Base-by-base conservation (phyloP, 2,113 vertebrate species). In the Smithornis capensis region DNA sequence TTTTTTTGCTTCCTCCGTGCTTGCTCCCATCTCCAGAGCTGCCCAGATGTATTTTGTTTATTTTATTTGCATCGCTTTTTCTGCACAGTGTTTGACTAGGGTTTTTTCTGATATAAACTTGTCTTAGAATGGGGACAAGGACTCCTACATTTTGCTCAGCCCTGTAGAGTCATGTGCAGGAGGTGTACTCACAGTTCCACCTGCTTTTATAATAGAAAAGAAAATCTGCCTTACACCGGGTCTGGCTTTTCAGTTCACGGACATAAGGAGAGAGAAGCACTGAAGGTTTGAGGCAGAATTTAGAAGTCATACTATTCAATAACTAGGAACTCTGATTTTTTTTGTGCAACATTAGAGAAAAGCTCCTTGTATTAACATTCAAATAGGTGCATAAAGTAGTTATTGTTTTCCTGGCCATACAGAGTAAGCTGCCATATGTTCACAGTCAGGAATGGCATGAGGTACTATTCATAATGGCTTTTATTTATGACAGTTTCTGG, bases 401-500 rank as follows among this genome's bases (percentile, higher is more conserved):
- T 87, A 92, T 59, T 92, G 88, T 96, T 96, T 97, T 93, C 69
- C 88, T 97, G 94, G 83, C 80, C 63, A 16, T 55, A 42, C 45
- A 76, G 55, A 89, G 76, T 27, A n/a, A 56, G 65, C 86, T 86
- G 65, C 92, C 95, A 79, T 95, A 95, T 97, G 95, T 67, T 97
- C 87, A 52, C 85, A 94, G 94, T 77, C 96, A 96, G 92, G 87
- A 87, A 65, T 96, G 94, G 92, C 95, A 78, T 94, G 85, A 91
- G 91, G 40, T 94, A 92, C 95, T 96, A 96, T 81, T 95, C 92
- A 89, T 93, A 97, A 97, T 97, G 93, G 92, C 65, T 92, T 96
- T 96, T 96, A 97, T 97, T 98, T 95, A 97, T 97, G 92, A 95
- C 85, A 96, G 92, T 91, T 97, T 88, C 88, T 87, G 91, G 65